Percentiles rank a stretch among this genome's conserved stretches.
These are phyloP conservation scores for Cacatua alba DNA, from an alignment of 2,113 vertebrate species.

Conservation along the genomic window DNA sequence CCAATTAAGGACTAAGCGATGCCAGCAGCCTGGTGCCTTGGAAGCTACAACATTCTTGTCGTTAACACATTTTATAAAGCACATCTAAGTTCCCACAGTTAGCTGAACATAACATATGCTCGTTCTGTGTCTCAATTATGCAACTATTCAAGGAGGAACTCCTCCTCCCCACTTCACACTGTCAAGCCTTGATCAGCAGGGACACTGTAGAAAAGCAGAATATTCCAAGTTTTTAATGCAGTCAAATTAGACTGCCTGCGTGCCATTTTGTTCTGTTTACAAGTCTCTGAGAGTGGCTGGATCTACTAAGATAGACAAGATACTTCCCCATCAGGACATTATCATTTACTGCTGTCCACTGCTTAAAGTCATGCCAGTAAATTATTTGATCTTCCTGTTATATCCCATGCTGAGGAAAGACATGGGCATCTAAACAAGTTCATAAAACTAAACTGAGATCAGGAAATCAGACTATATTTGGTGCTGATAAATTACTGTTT, in stretches of 20 bases:
- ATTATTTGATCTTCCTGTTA: background rate
- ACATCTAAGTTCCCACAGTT: conserved; percentile 27
- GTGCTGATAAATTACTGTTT: background rate
- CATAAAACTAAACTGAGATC: background rate
- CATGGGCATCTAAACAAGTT: background rate
- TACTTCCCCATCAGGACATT: background rate
- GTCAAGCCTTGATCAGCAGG: conserved; percentile 37
- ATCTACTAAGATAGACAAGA: background rate
- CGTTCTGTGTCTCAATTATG: conserved; percentile 10
- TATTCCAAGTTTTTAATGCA: background rate
- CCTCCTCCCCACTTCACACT: conserved; percentile 40
- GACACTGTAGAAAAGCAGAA: conserved; percentile 19
- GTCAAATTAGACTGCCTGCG: background rate
- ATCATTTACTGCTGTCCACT: background rate
- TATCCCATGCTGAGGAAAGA: background rate
- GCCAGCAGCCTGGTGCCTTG: conserved; percentile 54
- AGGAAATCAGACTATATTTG: background rate
- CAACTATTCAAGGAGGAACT: conserved; percentile 30
- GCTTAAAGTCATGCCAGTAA: background rate
- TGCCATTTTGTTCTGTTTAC: conserved; percentile 5
- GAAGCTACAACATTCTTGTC: conserved; percentile 40
- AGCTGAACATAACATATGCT: conserved; percentile 55
- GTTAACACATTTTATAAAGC: conserved; percentile 51
- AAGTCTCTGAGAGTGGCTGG: background rate
- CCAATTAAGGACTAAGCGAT: conserved; percentile 37